These are phyloP conservation scores for Synanthedon tipuliformis DNA, from an alignment of 2,888 invertebrate genomes.

Conservation along the genomic window DNA sequence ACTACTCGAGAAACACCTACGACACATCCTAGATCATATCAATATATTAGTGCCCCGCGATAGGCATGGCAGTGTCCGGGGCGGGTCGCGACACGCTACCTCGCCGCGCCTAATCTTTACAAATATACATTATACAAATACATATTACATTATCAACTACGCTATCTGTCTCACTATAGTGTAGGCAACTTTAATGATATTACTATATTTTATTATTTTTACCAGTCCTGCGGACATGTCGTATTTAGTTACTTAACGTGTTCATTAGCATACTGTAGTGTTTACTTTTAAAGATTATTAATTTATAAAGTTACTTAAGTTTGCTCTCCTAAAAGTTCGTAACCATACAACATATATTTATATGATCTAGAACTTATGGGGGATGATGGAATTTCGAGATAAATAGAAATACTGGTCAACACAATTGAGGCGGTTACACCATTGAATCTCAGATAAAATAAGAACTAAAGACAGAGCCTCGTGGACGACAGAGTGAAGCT, in stretches of 20 bases:
- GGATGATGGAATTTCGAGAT: constrained; percentile 25
- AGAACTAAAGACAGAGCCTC: too few species aligned
- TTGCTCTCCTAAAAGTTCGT: constrained; percentile 1
- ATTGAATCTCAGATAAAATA: background rate
- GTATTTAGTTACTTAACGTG: constrained; percentile 13
- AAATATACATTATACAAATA: constrained; percentile 39
- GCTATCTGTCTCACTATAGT: constrained; percentile 64
- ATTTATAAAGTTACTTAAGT: background rate
- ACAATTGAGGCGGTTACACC: background rate
- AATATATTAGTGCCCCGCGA: constrained; percentile 53
- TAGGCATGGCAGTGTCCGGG: constrained; percentile 17
- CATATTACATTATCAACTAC: constrained; percentile 22
- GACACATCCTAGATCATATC: constrained; percentile 69
- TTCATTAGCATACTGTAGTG: background rate
- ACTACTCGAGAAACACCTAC: constrained; percentile 69
- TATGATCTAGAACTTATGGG: constrained; percentile 67
- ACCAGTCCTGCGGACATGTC: constrained; percentile 40
- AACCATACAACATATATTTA: constrained; percentile 51
- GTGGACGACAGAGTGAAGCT: too few species aligned
- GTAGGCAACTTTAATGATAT: constrained; percentile 56
- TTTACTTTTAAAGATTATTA: background rate
- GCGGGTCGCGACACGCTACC: constrained; percentile 1
- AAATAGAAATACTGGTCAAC: constrained; percentile 2
- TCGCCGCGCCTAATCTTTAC: constrained; percentile 17
- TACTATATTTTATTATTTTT: constrained; percentile 47